Conservation (phyloP, 2,113 vertebrate genomes). For the Pseudopodoces humilis region DNA sequence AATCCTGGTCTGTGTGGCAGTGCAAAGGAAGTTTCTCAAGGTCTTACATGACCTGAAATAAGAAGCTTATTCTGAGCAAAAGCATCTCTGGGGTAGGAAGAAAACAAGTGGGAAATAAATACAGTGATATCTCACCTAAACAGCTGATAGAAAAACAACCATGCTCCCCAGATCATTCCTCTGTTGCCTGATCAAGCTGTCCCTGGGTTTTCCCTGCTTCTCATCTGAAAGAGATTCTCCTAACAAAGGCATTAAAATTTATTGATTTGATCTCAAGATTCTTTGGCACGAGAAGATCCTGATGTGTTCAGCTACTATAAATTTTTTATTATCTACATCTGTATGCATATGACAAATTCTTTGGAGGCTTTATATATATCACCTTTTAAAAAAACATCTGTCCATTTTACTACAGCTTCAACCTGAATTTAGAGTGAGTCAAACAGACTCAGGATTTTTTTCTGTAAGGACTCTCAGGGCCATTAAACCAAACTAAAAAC, state of each 20-base stretch:
- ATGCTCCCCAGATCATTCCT: neutral
- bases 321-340: neutral
- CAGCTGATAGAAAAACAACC: neutral
- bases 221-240: neutral
- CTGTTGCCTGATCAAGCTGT: neutral
- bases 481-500: neutral
- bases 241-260: neutral
- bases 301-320: neutral
- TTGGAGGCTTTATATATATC: neutral
- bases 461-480: neutral
- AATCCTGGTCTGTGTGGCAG: neutral
- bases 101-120: neutral
- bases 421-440: neutral
- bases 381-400: neutral
- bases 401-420: neutral
- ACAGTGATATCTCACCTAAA: neutral
- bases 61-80: neutral
- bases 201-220: neutral
- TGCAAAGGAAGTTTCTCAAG: neutral
- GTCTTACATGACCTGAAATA: neutral
- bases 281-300: neutral
- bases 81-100: fast-evolving
- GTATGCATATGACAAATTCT: neutral
- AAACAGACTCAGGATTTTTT: neutral
- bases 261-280: neutral